phyloP scores from a whole-genome alignment of 2,113 vertebrate genomes.

The Sceloporus undulatus region DNA sequence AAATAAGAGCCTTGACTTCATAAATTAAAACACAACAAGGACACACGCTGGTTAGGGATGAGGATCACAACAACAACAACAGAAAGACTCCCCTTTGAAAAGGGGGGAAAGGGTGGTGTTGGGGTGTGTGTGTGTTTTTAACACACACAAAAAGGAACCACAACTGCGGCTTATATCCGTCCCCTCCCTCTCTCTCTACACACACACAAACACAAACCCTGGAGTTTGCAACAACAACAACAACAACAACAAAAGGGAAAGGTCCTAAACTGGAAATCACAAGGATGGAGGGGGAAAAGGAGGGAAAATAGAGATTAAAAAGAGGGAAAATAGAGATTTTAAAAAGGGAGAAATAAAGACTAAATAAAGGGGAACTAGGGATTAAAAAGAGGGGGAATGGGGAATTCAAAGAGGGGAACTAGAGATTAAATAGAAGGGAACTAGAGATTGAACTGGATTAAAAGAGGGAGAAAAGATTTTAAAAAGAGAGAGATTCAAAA shows the following conservation, averaged over 20 bases:
- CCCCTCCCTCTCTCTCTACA: conserved; percentile 25
- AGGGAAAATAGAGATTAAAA: conserved; percentile 43
- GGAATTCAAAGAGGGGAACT: no score
- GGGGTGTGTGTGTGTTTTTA: no score
- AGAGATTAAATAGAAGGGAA: no score
- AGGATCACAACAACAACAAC: no score
- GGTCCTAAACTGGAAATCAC: conserved; percentile 54
- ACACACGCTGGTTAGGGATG: conserved; percentile 41
- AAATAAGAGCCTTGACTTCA: conserved; percentile 48
- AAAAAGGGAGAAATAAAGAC: no score
- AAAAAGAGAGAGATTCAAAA: no score
- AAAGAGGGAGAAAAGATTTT: no score
- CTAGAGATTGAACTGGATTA: no score
- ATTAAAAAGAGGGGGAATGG: no score
- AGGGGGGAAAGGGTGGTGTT: neutral
- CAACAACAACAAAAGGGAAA: conserved; percentile 21
- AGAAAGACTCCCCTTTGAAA: neutral
- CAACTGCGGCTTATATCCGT: conserved; percentile 57
- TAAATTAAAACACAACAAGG: conserved; percentile 15
- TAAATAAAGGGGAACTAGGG: no score
- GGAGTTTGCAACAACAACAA: conserved; percentile 26
- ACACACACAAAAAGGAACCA: conserved; percentile 17
- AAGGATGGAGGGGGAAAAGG: conserved; percentile 57
- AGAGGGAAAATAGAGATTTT: neutral
- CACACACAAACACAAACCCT: conserved; percentile 5